These are phyloP conservation scores for Acutogordius australiensis DNA, from an alignment of 2,888 invertebrate genomes.

Conservation along the genomic window DNA sequence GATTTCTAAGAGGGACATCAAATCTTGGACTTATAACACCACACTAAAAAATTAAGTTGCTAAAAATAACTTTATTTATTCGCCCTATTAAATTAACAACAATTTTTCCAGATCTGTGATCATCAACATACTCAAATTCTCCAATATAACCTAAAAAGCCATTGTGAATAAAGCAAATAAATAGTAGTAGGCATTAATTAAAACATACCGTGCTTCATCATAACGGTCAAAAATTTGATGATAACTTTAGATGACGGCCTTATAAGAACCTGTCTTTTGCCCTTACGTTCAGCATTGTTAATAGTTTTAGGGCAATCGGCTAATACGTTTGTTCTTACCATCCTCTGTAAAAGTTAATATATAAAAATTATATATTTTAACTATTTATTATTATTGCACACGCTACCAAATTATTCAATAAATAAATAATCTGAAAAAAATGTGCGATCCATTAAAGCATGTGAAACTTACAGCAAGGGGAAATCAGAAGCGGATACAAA, in stretches of 20 bases:
- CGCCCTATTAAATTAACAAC: slow-evolving; percentile 93
- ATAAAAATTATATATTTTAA: background rate
- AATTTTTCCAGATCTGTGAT: slow-evolving; percentile 93
- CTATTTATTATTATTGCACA: slow-evolving; percentile 5
- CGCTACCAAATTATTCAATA: slow-evolving; percentile 8
- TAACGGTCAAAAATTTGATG: slow-evolving; percentile 86
- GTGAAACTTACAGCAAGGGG: no score
- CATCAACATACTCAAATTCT: slow-evolving; percentile 96
- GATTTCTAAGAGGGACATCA: slow-evolving; percentile 72
- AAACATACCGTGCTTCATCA: slow-evolving; percentile 99
- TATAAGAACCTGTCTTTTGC: slow-evolving; percentile 89
- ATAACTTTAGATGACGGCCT: slow-evolving; percentile 96
- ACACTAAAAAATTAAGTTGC: slow-evolving; percentile 32
- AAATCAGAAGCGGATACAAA: no score
- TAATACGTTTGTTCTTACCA: slow-evolving; percentile 99
- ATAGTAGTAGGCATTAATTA: no score
- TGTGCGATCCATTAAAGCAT: no score
- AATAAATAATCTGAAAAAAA: slow-evolving; percentile 10
- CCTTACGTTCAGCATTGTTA: slow-evolving; percentile 95
- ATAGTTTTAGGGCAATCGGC: slow-evolving; percentile 94
- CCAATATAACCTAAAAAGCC: slow-evolving; percentile 50
- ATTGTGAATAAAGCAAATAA: no score
- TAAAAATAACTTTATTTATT: slow-evolving; percentile 44
- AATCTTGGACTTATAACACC: slow-evolving; percentile 94
- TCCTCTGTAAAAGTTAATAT: no score